Base-by-base conservation (phyloP, 2,797 vertebrate species). In the Intellagama lesueurii region DNA sequence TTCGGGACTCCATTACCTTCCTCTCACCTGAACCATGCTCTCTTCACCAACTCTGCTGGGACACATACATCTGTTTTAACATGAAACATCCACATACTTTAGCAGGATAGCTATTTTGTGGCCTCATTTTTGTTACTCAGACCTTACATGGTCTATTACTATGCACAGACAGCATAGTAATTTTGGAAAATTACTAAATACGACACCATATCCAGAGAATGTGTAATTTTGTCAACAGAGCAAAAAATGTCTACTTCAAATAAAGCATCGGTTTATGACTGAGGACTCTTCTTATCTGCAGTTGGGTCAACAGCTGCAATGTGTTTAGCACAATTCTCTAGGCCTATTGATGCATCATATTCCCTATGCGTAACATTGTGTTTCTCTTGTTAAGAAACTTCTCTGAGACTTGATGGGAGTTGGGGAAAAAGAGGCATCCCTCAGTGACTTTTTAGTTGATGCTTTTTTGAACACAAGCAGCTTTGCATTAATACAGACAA, bases 401-500 rank as follows among this genome's bases (percentile, higher is more conserved):
- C 19, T 16, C 2, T n/a, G 28, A 30, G 35, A 40, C 9, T 47
- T 76, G 56, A 35, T 75, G 28, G 26, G 30, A 76, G 75, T 47
- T 47, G 24, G 12, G 22, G 64, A 47, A 68, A 17, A 8, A 49
- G 40, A 60, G 9, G 9, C 22, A 4, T 52, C 75, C 16, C 16
- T 24, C 35, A 1, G 24, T 68, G 70, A 70, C 66, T 69, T 60
- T 88, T 32, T 68, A 47, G 14, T 49, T 47, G 2, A 26, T 52
- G n/a, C 7, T 80, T 87, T 72, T 73, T 82, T 82, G 60, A 92
- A 72, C 90, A 60, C 26, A 87, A 44, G 86, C 87, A 91, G 86
- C 79, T 94, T 95, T 95, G 89, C 66, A 72, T 69, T 64, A 49
- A 35, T 86, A 60, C 40, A 28, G 66, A 14, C 30, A 81, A 86